Base-by-base conservation (phyloP, 2,113 vertebrate genomes). In the Callorhinus ursinus region DNA sequence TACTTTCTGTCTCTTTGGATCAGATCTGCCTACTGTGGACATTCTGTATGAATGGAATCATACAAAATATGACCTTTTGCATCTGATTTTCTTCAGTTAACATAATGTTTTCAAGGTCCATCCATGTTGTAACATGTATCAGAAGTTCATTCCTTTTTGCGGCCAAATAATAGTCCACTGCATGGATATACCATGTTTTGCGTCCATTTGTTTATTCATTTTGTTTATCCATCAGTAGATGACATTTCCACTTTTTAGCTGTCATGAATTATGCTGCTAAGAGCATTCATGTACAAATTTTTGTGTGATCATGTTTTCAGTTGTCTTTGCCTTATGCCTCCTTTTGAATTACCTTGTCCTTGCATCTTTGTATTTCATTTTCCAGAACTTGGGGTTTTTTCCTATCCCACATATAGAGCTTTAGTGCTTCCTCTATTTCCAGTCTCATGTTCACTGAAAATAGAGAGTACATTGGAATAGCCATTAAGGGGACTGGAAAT, bases 121-220 rank as follows among this genome's bases (percentile, higher is more conserved):
- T 88, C 4, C 15, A 67, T 61, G 59, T 95, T 82, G 51, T 53
- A 88, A 53, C 13, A 8, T 80, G 2, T 85, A 59, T 67, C n/a
- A 81, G 63, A 53, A 63, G 82, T 61, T 84, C 61, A 57, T 81
- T 96, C n/a, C 10, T 89, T 93, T 97, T 96, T 88, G 82, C 67
- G 93, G 46, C 49, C 15, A 18, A 51, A 33, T 83, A 82, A 33
- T 86, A 90, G 55, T 86, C 53, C 46, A 28, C 36, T 89, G 61
- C 51, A 14, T 96, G 90, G 79, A 22, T n/a, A 51, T 63, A 72
- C 49, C 67, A 91, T n/a, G 19, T 91, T 85, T 97, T 77, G 15
- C 88, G 26, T 76, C 42, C 42, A 28, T 49, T 76, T 49, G 74
- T 49, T 76, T 76, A 76, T 31, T 28, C 74, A 49, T 49, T 42